A percentile compares a stretch with the other conserved stretches of the same genome.
These are phyloP conservation scores for Ichneumoninae sp. DNA, from an alignment of 2,888 invertebrate genomes.

Conservation along the genomic window DNA sequence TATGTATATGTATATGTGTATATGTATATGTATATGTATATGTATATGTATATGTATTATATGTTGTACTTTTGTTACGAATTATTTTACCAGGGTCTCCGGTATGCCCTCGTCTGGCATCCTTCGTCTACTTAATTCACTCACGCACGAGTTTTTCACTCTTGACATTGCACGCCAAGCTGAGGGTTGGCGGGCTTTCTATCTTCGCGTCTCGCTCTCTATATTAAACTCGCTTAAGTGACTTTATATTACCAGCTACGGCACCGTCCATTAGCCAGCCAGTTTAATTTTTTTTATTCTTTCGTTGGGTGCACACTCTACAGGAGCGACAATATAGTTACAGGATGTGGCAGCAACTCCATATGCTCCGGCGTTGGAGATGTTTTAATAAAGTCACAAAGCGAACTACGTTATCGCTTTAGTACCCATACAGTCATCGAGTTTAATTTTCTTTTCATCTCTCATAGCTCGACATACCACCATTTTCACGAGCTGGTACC, in stretches of 20 bases:
- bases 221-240: conserved; percentile 74
- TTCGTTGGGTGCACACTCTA: conserved; percentile 46
- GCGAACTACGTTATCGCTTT: conserved; percentile 70
- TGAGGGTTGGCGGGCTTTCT: conserved; percentile 33
- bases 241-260: conserved; percentile 78
- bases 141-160: conserved; percentile 31
- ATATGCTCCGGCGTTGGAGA: conserved; percentile 51
- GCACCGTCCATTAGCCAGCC: conserved; percentile 75
- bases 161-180: conserved; percentile 30
- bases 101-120: neutral
- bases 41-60: too few relatives aligned
- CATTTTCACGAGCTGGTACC: conserved; percentile 16
- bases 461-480: neutral
- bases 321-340: conserved; percentile 13
- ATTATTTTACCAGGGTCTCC: neutral
- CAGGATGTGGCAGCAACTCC: conserved; percentile 30
- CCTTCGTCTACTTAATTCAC: conserved; percentile 22
- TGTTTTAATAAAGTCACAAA: conserved; percentile 76
- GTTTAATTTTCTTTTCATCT: conserved; percentile 13
- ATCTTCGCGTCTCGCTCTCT: conserved; percentile 38
- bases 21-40: too few relatives aligned
- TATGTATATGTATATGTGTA: too few relatives aligned
- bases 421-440: conserved; percentile 28
- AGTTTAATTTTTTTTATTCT: conserved; percentile 76
- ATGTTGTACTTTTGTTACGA: neutral